Evolutionary conservation across 2,797 vertebrate species (phyloP), one percentile per base, ranked within the genome.

Genomic region (Sternarchorhynchus goeldii): DNA sequence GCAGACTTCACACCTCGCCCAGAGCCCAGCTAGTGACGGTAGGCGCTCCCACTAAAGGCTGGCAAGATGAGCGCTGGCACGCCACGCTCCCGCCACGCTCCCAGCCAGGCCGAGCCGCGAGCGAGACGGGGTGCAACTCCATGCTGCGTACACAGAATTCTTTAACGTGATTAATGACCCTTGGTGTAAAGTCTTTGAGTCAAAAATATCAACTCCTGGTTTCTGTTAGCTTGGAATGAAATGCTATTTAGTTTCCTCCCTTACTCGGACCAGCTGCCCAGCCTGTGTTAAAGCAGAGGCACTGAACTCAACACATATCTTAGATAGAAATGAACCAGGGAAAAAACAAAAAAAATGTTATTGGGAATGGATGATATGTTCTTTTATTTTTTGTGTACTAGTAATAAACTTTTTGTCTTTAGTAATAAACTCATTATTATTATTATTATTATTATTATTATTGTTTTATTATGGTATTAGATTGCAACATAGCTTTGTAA

Each of bases 1-100:
- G 55, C 86, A 87, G 82, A 85, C 83, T 60, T 83, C 78, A 78
- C 58, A 75, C 73, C 67, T 81, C 73, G 75, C 63, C 39, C 36
- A 77, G 56, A 68, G 68, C 6, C 1, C 57, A 69, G 68, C 62
- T 80, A 55, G 62, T 78, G 68, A 78, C 50, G 63, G 41, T 65
- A 75, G 32, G 64, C 25, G 62, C 74, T 69, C 74, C 55, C 73
- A 76, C 76, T 78, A 77, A 79, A 75, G 64, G 55, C 75, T 70
- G 69, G 68, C 76, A 78, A 17, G 56, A 66, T 20, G 34, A 77
- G 60, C 56, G 72, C 53, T 7, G 56, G 53, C 66, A 71, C 21
- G 21, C 74, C 57, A 82, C 63, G 55, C 76, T 79, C 75, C 25
- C 60, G n/a, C 56, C 69, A 53, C 59, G 60, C 65, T 55, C 17